phyloP scores from a whole-genome alignment of 2,888 invertebrate genomes.

The Acronicta leporina region DNA sequence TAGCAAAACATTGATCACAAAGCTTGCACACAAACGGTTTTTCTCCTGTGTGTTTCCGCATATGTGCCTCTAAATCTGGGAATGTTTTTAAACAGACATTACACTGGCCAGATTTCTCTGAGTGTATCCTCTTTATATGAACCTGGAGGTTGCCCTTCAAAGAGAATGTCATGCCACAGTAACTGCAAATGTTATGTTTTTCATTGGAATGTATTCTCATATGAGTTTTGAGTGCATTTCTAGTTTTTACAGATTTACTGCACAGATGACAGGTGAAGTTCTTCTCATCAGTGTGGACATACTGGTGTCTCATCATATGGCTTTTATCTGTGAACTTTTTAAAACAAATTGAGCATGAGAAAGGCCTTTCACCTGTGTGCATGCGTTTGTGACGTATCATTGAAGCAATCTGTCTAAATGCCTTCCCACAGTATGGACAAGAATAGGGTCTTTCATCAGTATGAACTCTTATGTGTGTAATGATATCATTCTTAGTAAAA shows the following conservation, averaged over 20 bases:
- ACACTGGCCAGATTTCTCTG: slow-evolving; percentile 88
- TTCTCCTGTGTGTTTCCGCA: slow-evolving; percentile 89
- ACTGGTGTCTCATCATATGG: slow-evolving; percentile 75
- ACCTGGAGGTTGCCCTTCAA: slow-evolving; percentile 88
- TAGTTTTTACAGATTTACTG: slow-evolving; percentile 84
- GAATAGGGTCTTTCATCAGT: slow-evolving; percentile 79
- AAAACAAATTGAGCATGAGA: slow-evolving; percentile 74
- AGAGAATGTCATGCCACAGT: slow-evolving; percentile 84
- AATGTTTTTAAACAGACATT: slow-evolving; percentile 86
- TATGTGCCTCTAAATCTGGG: slow-evolving; percentile 87
- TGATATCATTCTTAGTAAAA: slow-evolving; percentile 77
- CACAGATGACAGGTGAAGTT: slow-evolving; percentile 88
- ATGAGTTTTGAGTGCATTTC: slow-evolving; percentile 85
- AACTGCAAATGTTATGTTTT: slow-evolving; percentile 79
- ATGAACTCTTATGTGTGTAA: slow-evolving; percentile 79
- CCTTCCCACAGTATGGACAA: slow-evolving; percentile 75
- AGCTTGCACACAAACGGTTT: slow-evolving; percentile 78
- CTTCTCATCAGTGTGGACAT: slow-evolving; percentile 84
- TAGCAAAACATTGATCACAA: slow-evolving; percentile 75
- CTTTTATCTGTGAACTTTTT: slow-evolving; percentile 77
- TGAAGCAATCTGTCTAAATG: slow-evolving; percentile 78
- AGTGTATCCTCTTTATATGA: slow-evolving; percentile 88
- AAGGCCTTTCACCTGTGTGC: slow-evolving; percentile 84
- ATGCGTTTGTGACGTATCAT: slow-evolving; percentile 79
- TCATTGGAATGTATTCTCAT: slow-evolving; percentile 79